Conservation (phyloP, 2,797 vertebrate genomes). For the Spizella passerina region DNA sequence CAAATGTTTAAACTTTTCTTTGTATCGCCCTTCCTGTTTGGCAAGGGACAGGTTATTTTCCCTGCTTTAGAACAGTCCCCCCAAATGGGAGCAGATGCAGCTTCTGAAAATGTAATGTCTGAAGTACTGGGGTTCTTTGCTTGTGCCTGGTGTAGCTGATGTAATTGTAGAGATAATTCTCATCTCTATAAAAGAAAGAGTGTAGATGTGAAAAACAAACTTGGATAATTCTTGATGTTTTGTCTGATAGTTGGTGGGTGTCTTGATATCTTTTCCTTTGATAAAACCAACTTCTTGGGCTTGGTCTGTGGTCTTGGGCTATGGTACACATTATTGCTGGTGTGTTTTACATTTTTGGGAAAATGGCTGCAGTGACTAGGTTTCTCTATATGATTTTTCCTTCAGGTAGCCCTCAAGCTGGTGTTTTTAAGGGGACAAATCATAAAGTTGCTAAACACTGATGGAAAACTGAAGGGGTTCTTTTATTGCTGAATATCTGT, state of each 20-base stretch:
- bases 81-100: background rate
- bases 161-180: background rate
- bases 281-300: accelerated
- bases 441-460: background rate
- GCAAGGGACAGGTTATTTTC: background rate
- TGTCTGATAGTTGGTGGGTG: background rate
- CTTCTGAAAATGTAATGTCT: background rate
- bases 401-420: background rate
- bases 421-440: background rate
- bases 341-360: background rate
- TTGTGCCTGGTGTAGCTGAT: background rate
- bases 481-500: background rate
- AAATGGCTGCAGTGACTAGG: accelerated
- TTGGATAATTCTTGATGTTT: background rate
- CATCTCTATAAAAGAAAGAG: background rate
- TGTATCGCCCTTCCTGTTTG: background rate
- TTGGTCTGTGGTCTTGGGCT: background rate
- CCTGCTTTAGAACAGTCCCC: background rate
- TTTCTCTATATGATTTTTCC: background rate
- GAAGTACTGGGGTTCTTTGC: background rate
- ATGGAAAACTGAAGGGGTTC: background rate
- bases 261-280: background rate
- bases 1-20: background rate
- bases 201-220: background rate
- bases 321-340: background rate